Evolutionary conservation across 2,113 vertebrate species (phyloP).

Genomic region (Psittacula cyanocephala): DNA sequence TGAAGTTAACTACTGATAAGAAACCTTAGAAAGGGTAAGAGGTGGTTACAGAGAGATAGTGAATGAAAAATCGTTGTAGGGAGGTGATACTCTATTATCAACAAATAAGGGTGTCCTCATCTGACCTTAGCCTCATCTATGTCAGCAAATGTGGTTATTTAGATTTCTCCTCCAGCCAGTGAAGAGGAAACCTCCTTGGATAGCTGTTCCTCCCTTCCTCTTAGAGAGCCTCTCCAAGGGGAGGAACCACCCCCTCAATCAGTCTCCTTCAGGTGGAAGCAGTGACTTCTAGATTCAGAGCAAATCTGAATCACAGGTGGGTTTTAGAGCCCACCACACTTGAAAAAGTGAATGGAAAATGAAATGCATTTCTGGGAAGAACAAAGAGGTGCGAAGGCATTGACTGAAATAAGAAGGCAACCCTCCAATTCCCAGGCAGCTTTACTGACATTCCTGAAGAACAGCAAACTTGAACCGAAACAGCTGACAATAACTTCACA

Average conservation of each 20-base stretch:
- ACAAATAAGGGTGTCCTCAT: background rate
- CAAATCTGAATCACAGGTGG: rapidly evolving
- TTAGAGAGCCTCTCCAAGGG: background rate
- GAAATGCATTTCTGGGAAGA: background rate
- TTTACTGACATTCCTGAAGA: background rate
- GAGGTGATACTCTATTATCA: background rate
- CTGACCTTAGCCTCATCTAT: background rate
- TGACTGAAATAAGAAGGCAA: background rate
- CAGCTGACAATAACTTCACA: background rate
- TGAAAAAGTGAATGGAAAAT: background rate
- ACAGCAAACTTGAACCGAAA: rapidly evolving
- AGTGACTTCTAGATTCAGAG: background rate
- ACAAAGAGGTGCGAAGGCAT: background rate
- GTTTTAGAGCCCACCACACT: background rate
- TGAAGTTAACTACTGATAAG: background rate
- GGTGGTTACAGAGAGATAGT: background rate
- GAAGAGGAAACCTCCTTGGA: background rate
- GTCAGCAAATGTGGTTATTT: background rate
- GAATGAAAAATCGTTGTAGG: background rate
- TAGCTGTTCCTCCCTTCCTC: background rate
- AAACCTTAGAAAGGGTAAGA: background rate
- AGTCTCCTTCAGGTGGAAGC: background rate
- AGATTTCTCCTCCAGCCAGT: background rate
- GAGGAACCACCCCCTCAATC: background rate
- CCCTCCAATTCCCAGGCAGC: background rate